Evolutionary conservation across 2,113 vertebrate genomes (phyloP).

Genomic region (Centrocercus urophasianus): DNA sequence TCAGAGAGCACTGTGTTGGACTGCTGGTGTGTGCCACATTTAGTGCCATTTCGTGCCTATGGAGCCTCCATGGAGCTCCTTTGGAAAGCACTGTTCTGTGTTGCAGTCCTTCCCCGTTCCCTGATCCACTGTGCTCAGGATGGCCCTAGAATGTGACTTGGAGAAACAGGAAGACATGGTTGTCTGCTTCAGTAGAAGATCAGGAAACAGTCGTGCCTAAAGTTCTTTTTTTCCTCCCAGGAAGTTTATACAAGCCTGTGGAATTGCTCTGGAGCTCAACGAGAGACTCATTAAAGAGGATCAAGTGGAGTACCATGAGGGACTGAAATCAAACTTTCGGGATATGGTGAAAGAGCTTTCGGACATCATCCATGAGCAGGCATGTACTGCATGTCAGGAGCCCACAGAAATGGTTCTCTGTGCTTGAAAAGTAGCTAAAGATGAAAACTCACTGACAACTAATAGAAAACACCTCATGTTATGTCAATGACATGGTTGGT

Average conservation of each 20-base stretch:
- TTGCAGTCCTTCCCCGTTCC: not conserved
- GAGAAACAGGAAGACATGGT: not conserved
- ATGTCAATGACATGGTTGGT: too few species aligned
- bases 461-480: not conserved
- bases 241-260: slow-evolving; percentile 92
- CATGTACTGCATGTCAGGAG: slow-evolving; percentile 32
- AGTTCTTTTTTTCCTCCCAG: slow-evolving; percentile 72
- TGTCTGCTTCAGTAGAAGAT: not conserved
- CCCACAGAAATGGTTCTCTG: not conserved
- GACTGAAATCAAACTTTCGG: slow-evolving; percentile 93
- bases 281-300: slow-evolving; percentile 97
- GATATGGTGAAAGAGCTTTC: slow-evolving; percentile 98
- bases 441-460: not conserved
- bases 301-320: slow-evolving; percentile 96
- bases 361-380: slow-evolving; percentile 97
- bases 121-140: not conserved
- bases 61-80: not conserved
- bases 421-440: not conserved
- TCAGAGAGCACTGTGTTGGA: not conserved
- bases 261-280: slow-evolving; percentile 93
- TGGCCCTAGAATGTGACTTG: not conserved
- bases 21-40: not conserved
- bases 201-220: not conserved
- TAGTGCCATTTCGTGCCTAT: fast-evolving
- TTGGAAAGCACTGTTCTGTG: not conserved